phyloP scores from a whole-genome alignment of 2,888 invertebrate species.

The Drosophila engyochracea region DNA sequence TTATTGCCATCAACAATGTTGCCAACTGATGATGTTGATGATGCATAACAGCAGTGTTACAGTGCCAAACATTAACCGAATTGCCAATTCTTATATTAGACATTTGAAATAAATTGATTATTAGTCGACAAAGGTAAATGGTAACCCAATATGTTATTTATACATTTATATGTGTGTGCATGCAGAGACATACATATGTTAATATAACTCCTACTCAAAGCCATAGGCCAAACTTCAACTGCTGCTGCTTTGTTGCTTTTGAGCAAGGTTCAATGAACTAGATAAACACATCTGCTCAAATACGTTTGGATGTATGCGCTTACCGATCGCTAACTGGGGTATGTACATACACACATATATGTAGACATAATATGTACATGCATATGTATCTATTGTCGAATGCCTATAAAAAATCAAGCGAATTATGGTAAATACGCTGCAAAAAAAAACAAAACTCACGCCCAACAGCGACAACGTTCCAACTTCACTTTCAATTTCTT shows the following conservation, averaged over 20 bases:
- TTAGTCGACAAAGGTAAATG: not conserved
- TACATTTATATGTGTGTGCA: not conserved
- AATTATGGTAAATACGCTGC: constrained; percentile 71
- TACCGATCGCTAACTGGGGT: constrained; percentile 56
- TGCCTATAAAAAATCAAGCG: constrained; percentile 60
- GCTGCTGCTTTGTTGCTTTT: constrained; percentile 14
- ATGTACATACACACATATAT: constrained; percentile 13
- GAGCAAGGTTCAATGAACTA: constrained; percentile 60
- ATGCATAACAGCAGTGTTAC: constrained; percentile 1
- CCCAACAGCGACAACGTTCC: constrained; percentile 31
- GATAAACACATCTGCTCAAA: constrained; percentile 67
- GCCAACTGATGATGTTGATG: constrained; percentile 16
- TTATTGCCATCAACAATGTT: constrained; percentile 46
- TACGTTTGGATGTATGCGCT: constrained; percentile 28
- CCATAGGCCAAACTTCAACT: constrained; percentile 26
- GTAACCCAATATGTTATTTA: not conserved
- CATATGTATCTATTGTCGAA: constrained; percentile 35
- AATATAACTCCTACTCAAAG: not conserved
- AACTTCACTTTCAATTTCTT: constrained; percentile 59
- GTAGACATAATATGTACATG: not conserved
- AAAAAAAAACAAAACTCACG: constrained; percentile 56
- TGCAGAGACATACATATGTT: constrained; percentile 1
- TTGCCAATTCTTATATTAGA: not conserved
- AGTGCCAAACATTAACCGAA: constrained; percentile 1
- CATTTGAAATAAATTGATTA: not conserved